Evolutionary conservation across 92 coral and sea anemone species (phyloP), one percentile per base, ranked within the genome.

Genomic region (Heteractis magnifica): DNA sequence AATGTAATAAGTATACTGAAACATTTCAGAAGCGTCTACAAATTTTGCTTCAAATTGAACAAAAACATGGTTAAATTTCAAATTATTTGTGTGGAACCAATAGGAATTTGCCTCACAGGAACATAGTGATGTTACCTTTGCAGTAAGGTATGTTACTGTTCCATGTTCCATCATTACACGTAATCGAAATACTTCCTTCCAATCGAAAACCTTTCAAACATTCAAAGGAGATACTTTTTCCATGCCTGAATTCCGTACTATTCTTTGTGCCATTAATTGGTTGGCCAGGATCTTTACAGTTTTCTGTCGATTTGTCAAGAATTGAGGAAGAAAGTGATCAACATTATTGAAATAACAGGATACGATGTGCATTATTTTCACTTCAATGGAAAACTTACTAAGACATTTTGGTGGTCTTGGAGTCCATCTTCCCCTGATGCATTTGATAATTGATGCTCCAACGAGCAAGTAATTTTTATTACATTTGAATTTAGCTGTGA

Each of bases 371-470:
- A 50, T 50, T 49, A 10, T 12, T 49, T 11, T 6, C 34, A 50
- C 13, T 9, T 6, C 19, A 6, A 6, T 18, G 60, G 1, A 49
- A 48, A 50, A 83, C 80, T 73, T 83, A 79, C 82, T 20, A 8
- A 49, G 49, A 48, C 90, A 87, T 5, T 18, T 44, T 5, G 84
- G 90, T 68, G 77, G 65, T 70, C 77, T 59, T 10, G 50, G 75
- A 49, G 21, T 78, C 90, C 90, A 87, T 13, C 1, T 50, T 51
- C 90, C 90, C 10, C 78, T 21, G 16, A 72, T 50, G n/a, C 90
- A 87, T 5, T 75, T 20, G 16, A 87, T 56, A 34, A 13, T 68
- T 8, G 90, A 52, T 56, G 86, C 51, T 55, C 90, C 90, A 41
- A 6, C 73, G 48, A 87, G 60, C 10, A 80, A 44, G 76, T 77